Base-by-base conservation (phyloP, 2,888 invertebrate genomes). In the Parascotia fuliginaria region DNA sequence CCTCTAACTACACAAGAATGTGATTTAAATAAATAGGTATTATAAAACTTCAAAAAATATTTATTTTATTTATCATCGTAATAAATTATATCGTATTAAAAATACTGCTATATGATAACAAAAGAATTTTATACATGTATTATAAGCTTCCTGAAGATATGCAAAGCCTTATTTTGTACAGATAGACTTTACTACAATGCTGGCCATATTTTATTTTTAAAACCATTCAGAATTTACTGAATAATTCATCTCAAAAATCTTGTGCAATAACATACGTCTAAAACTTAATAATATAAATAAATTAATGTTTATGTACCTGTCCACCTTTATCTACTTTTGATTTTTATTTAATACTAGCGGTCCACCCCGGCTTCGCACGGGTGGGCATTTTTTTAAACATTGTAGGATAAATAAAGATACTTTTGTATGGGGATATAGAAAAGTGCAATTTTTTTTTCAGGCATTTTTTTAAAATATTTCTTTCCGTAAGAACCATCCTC, bases 11-110 rank as follows among this genome's bases (percentile, higher is more conserved):
- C 9, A 9, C 16, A 19, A 11, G 19, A 15, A 33, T 15, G 22
- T 6, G 4, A 36, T 36, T 36, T 36, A 12, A 36, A 36, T 36
- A 36, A 19, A 19, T 36, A 22, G 12, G n/a, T n/a, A n/a, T n/a
- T n/a, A n/a, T n/a, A n/a, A n/a, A n/a, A n/a, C n/a, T n/a, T n/a
- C 19, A 19, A 36, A 19, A 19, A 36, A 3, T 19, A 22, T 19
- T 19, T 19, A 19, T 39, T 27, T 13, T 12, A 28, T 9, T 28
- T 42, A 42, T 36, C 16, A 11, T 13, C 16, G 19, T 19, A 28
- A 36, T 16, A 42, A 19, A 28, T 36, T 42, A 36, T 16, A 12
- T 4, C 27, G 33, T 42, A 11, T 33, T 42, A 42, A 24, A 42
- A 40, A 15, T 22, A 1, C 5, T 9, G 22, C 2, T 19, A 19